A percentile compares a stretch with the other conserved stretches of the same genome.
Evolutionary conservation across 2,888 invertebrate genomes (phyloP).

Genomic region (Drosophila kambysellisi): DNA sequence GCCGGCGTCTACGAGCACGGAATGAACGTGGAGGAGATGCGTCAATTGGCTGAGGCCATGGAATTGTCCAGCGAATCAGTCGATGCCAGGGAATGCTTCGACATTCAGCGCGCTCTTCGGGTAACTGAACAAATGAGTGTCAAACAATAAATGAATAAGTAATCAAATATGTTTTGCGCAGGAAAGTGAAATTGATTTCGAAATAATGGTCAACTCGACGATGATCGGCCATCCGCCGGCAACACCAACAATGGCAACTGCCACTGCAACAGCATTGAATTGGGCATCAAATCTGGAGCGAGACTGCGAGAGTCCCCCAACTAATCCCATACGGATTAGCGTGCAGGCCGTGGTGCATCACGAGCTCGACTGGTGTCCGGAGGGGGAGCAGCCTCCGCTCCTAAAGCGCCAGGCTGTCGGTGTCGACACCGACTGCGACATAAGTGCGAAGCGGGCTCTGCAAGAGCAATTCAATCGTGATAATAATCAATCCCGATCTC

Average conservation of each 20-base stretch:
- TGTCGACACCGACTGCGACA: neutral
- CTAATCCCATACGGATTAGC: slow-evolving; percentile 46
- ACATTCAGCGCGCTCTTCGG: slow-evolving; percentile 56
- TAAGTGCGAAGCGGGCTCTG: slow-evolving; percentile 29
- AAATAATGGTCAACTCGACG: slow-evolving; percentile 67
- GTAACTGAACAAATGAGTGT: slow-evolving; percentile 38
- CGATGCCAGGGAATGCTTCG: slow-evolving; percentile 19
- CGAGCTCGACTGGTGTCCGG: slow-evolving; percentile 73
- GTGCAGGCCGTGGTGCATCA: slow-evolving; percentile 76
- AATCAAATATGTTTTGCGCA: slow-evolving; percentile 19
- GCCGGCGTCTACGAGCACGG: slow-evolving; percentile 75
- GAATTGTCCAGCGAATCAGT: slow-evolving; percentile 52
- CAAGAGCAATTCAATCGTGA: slow-evolving; percentile 10
- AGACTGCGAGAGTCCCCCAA: slow-evolving; percentile 56
- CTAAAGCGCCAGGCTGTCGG: slow-evolving; percentile 11
- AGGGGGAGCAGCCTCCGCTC: neutral
- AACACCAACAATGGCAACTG: neutral
- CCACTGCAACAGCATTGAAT: neutral
- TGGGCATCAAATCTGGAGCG: neutral
- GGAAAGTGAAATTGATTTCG: slow-evolving; percentile 74
- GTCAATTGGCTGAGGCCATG: slow-evolving; percentile 61
- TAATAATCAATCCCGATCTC: slow-evolving; percentile 25
- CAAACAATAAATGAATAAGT: neutral
- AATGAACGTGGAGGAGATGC: slow-evolving; percentile 77
- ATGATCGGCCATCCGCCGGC: slow-evolving; percentile 57